phyloP scores from a whole-genome alignment of 2,113 vertebrate genomes.

The Ivindomyrus marchei region DNA sequence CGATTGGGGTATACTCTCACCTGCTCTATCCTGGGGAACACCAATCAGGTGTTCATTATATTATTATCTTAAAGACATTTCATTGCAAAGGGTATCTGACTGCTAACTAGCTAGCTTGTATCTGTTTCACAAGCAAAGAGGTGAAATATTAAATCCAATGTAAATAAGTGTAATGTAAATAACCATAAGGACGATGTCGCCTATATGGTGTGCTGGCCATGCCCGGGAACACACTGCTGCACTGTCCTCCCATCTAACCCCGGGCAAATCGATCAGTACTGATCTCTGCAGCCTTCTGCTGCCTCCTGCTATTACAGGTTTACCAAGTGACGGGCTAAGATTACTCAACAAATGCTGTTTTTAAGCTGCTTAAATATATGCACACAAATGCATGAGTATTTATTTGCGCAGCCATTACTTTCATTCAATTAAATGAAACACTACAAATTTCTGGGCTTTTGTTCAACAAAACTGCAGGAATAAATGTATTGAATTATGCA shows the following conservation, averaged over 20 bases:
- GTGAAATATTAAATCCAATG: neutral
- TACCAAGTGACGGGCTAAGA: neutral
- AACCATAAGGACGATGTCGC: neutral
- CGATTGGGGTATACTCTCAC: too few relatives aligned
- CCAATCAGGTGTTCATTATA: too few relatives aligned
- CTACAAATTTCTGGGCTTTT: neutral
- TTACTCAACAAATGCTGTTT: neutral
- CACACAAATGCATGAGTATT: neutral
- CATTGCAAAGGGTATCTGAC: neutral
- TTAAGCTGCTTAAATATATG: neutral
- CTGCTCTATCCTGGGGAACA: too few relatives aligned
- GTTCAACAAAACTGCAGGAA: neutral
- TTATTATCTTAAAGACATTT: neutral
- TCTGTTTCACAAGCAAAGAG: neutral
- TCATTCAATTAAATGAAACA: neutral
- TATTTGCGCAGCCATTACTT: neutral
- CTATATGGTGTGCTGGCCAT: neutral
- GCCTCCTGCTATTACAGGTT: neutral
- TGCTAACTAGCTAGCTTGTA: neutral
- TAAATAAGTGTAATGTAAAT: neutral
- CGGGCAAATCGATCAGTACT: neutral
- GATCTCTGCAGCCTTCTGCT: neutral
- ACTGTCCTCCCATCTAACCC: neutral
- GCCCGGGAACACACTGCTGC: neutral
- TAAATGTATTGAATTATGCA: neutral